Evolutionary conservation across 2,888 invertebrate genomes (phyloP).

Genomic region (Aleiodes alternator): DNA sequence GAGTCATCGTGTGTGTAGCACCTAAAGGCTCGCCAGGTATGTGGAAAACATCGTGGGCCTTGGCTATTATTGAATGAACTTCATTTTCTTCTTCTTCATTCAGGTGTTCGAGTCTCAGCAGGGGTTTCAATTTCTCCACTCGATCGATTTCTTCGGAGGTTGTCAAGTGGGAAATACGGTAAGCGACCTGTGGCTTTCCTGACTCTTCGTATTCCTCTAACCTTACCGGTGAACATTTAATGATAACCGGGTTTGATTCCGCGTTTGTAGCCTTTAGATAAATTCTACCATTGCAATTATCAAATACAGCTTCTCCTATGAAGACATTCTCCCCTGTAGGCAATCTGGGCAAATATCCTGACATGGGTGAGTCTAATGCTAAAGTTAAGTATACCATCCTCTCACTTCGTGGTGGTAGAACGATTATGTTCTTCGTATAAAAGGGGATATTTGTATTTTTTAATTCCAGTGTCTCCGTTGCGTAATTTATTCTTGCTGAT

Average conservation of each 20-base stretch:
- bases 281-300: background rate
- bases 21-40: conserved; percentile 47
- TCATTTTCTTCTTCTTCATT: background rate
- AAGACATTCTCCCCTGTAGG: background rate
- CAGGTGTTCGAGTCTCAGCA: background rate
- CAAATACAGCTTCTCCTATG: background rate
- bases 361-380: background rate
- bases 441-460: background rate
- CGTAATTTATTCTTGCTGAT: conserved; percentile 5
- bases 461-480: background rate
- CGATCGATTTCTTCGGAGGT: background rate
- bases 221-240: background rate
- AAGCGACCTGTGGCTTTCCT: background rate
- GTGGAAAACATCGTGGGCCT: conserved; percentile 1
- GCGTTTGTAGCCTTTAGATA: background rate
- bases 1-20: conserved; percentile 35
- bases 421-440: background rate
- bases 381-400: background rate
- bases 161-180: background rate
- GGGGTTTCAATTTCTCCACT: background rate
- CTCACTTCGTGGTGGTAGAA: background rate
- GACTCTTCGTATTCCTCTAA: conserved; percentile 4
- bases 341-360: background rate
- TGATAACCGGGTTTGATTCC: background rate
- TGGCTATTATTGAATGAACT: background rate